These are phyloP conservation scores for Tinea semifulvella DNA, from an alignment of 2,888 invertebrate species.

Conservation along the genomic window DNA sequence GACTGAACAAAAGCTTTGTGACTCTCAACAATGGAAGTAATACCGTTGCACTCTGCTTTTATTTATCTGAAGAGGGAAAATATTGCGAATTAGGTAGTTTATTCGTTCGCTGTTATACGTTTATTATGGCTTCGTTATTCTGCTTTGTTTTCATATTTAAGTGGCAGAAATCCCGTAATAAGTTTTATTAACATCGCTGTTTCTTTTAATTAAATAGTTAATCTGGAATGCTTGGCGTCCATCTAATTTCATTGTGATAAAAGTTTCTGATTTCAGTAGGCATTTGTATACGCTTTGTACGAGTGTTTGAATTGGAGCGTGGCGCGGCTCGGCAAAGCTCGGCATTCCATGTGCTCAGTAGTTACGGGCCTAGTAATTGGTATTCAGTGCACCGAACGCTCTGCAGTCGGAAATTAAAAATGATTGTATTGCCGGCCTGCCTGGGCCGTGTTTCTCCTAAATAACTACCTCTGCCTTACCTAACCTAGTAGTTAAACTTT, in stretches of 20 bases:
- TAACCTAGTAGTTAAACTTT: neutral
- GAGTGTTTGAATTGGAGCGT: neutral
- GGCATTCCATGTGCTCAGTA: slow-evolving; percentile 46
- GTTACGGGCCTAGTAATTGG: slow-evolving; percentile 48
- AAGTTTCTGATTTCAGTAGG: no score
- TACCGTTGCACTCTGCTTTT: slow-evolving; percentile 5
- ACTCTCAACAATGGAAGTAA: slow-evolving; percentile 12
- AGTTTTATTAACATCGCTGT: no score
- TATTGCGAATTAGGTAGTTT: neutral
- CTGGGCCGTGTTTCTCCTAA: slow-evolving; percentile 6
- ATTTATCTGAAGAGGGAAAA: slow-evolving; percentile 1
- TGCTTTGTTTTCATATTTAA: neutral
- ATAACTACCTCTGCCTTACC: slow-evolving; percentile 6
- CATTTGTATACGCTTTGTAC: neutral
- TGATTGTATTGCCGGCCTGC: slow-evolving; percentile 36
- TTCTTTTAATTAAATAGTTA: no score
- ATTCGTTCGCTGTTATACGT: neutral
- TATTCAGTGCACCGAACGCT: slow-evolving; percentile 49
- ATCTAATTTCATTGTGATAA: no score
- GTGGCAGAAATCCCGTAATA: no score
- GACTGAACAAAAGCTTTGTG: slow-evolving; percentile 11
- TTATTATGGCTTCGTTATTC: neutral
- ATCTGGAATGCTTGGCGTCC: no score
- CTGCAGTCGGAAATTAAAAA: slow-evolving; percentile 50
- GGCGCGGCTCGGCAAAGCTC: slow-evolving; percentile 28